These are phyloP conservation scores for Carposina sasakii DNA, from an alignment of 1,140 invertebrate genomes.

Conservation along the genomic window DNA sequence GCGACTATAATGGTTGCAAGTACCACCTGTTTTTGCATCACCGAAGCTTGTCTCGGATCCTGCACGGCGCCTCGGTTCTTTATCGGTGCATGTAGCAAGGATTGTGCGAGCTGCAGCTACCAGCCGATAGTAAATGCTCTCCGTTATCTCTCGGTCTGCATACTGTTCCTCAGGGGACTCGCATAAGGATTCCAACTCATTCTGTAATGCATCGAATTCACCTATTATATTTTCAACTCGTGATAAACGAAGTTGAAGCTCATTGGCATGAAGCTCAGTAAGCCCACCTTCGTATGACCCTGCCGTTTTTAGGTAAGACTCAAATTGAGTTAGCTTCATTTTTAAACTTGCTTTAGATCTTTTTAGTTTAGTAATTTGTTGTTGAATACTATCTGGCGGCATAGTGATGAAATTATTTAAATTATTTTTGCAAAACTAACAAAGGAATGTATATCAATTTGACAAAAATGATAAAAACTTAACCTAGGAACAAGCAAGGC, in stretches of 20 bases:
- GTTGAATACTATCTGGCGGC: not conserved
- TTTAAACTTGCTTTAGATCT: not conserved
- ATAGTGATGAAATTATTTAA: not conserved
- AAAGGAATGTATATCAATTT: too few species aligned
- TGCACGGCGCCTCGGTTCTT: too few species aligned
- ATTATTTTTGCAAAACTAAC: too few species aligned
- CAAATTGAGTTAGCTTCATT: not conserved
- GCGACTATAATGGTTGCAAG: not conserved
- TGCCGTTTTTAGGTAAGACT: not conserved
- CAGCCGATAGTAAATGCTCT: not conserved
- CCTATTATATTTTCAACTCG: not conserved
- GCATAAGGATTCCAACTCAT: not conserved
- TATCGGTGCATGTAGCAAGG: not conserved
- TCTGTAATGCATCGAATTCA: slow-evolving; percentile 3
- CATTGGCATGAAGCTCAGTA: not conserved
- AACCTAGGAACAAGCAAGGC: too few species aligned
- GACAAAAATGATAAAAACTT: too few species aligned
- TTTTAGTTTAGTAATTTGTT: not conserved
- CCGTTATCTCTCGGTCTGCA: not conserved
- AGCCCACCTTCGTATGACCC: not conserved
- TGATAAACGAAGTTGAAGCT: not conserved
- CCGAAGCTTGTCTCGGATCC: not conserved
- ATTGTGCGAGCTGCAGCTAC: not conserved
- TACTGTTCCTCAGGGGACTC: not conserved
- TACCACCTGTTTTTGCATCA: not conserved